Base-by-base conservation (phyloP, 2,797 vertebrate species). In the Megaceryle alcyon region DNA sequence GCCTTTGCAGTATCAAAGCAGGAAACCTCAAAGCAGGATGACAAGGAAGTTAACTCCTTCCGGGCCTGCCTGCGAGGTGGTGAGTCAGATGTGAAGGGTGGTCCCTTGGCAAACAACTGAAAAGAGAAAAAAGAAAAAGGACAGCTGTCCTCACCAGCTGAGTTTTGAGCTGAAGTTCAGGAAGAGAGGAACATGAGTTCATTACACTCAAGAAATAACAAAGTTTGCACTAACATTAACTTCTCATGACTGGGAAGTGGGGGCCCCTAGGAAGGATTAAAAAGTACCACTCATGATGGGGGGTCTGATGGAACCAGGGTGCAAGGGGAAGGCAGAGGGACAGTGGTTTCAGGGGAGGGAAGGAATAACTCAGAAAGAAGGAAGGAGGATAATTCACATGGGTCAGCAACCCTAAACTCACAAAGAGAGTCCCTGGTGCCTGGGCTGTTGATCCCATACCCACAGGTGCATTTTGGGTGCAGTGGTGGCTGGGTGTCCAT, bases 21-120 rank as follows among this genome's bases (percentile, higher is more conserved):
- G 78, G 84, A 97, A 97, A 93, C 93, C 92, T 96, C 91, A 97
- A 87, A 89, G 46, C 33, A 54, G 76, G 19, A 49, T 82, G 75
- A 39, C 57, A 71, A 83, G 76, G 86, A 95, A 91, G 76, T 85
- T 92, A 92, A 72, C 84, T 91, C 82, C 76, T 96, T 49, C 70
- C 95, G 81, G 71, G 87, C 49, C 70, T 88, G 78, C n/a, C 33
- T 65, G 39, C 4, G 6, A 56, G n/a, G 29, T 73, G 54, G 90
- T 94, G 88, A 96, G 85, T 83, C 92, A 95, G 79, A 94, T 11
- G 16, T 12, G 31, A 79, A 95, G 79, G 72, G 83, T 90, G 92
- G 77, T 88, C 87, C 78, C 51, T 96, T 86, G 75, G 77, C 89
- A 88, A 85, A 20, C 41, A 81, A 96, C 89, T 3, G 76, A 95